A percentile compares a stretch with the other conserved stretches of the same genome.
These are phyloP conservation scores for Cyprinus carpio DNA, from an alignment of 2,113 vertebrate genomes.

Conservation along the genomic window DNA sequence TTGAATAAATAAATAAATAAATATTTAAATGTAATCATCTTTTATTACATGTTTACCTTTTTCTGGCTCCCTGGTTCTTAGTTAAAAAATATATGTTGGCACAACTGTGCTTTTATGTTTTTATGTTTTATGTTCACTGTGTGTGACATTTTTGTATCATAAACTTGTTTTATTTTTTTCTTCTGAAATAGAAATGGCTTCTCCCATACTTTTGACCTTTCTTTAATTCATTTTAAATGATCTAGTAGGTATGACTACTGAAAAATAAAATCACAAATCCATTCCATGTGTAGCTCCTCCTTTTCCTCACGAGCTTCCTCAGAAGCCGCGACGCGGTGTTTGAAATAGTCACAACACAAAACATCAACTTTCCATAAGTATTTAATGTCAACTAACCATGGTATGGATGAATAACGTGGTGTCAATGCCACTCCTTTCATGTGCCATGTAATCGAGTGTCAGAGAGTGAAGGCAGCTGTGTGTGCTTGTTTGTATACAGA, in stretches of 20 bases:
- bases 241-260: not conserved
- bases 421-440: constrained; percentile 50
- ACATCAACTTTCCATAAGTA: not conserved
- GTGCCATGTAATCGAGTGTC: constrained; percentile 63
- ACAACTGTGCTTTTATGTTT: not conserved
- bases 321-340: no score
- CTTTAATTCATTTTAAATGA: not conserved
- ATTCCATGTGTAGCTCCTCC: no score
- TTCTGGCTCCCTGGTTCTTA: no score
- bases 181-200: not conserved
- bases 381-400: not conserved
- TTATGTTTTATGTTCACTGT: not conserved
- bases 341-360: not conserved
- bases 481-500: constrained; percentile 79
- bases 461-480: constrained; percentile 75
- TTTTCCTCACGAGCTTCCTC: no score
- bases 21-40: no score
- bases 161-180: not conserved
- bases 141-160: not conserved
- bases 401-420: not conserved
- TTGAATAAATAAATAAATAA: no score
- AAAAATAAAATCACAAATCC: not conserved
- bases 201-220: not conserved
- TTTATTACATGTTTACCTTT: no score
- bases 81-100: not conserved